Evolutionary conservation across 2,113 vertebrate genomes (phyloP).

Genomic region (Azemiops feae): DNA sequence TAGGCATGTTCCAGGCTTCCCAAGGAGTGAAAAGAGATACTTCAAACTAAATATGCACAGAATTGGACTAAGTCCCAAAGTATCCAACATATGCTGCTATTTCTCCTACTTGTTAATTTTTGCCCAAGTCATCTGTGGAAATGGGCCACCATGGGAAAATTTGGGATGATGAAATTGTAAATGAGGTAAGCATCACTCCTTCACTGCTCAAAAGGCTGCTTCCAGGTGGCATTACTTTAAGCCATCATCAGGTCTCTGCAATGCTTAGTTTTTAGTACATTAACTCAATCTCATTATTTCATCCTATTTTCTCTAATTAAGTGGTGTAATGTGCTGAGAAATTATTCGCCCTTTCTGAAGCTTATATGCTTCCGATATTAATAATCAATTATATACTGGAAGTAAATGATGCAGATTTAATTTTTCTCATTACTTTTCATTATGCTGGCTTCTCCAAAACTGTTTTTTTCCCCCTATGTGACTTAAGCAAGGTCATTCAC

Average conservation of each 20-base stretch:
- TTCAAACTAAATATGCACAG: neutral
- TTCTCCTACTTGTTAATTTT: neutral
- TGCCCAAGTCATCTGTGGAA: neutral
- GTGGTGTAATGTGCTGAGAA: neutral
- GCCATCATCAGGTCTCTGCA: neutral
- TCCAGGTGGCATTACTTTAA: neutral
- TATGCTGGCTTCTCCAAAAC: neutral
- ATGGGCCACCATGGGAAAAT: neutral
- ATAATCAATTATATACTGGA: neutral
- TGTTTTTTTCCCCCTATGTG: neutral
- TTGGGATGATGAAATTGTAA: neutral
- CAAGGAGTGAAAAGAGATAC: neutral
- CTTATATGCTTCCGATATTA: neutral
- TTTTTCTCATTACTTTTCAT: neutral
- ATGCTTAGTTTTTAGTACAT: neutral
- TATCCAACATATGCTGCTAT: neutral
- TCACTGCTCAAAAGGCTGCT: neutral
- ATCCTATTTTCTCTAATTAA: neutral
- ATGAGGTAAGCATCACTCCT: neutral
- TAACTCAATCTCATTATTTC: neutral
- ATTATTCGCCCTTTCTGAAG: neutral
- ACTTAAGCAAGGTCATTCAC: neutral
- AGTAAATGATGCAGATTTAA: neutral
- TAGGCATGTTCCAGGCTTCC: neutral
- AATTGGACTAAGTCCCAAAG: neutral